phyloP scores from a whole-genome alignment of 1,140 invertebrate genomes.

The Cherax quadricarinatus region DNA sequence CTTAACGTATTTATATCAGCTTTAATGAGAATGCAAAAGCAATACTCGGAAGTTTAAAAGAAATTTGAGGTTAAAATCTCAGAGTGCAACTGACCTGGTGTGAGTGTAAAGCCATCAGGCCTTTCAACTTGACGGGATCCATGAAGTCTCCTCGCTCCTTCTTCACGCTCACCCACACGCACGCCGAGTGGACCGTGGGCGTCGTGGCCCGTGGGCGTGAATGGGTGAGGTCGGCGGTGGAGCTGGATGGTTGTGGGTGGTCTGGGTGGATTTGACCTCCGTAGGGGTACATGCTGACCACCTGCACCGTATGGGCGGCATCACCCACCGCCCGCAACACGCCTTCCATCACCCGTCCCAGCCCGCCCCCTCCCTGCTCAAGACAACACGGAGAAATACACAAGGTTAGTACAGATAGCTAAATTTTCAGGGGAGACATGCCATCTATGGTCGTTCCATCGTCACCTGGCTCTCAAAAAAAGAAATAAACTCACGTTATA shows the following conservation, averaged over 20 bases:
- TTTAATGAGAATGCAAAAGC: too few relatives aligned
- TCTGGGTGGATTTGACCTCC: not conserved
- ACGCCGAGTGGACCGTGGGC: not conserved
- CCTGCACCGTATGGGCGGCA: not conserved
- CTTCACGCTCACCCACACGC: constrained; percentile 48
- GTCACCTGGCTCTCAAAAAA: too few relatives aligned
- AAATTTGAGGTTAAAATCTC: too few relatives aligned
- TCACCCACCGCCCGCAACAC: constrained; percentile 20
- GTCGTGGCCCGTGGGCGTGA: not conserved
- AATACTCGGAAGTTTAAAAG: too few relatives aligned
- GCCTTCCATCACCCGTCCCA: constrained; percentile 21
- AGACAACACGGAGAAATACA: not conserved
- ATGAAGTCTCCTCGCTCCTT: not conserved
- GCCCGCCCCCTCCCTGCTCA: constrained; percentile 22
- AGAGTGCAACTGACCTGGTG: not conserved
- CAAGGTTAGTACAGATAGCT: too few relatives aligned
- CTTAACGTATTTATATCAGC: too few relatives aligned
- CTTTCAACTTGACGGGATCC: constrained; percentile 42
- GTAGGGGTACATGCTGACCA: constrained; percentile 33
- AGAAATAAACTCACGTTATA: too few relatives aligned
- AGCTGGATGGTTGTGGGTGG: not conserved
- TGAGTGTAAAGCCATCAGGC: constrained; percentile 8
- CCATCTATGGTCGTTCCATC: too few relatives aligned
- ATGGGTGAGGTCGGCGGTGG: not conserved
- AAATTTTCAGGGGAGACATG: too few relatives aligned